phyloP scores from a whole-genome alignment of 2,888 invertebrate species.

The Eurytoma adleriae region DNA sequence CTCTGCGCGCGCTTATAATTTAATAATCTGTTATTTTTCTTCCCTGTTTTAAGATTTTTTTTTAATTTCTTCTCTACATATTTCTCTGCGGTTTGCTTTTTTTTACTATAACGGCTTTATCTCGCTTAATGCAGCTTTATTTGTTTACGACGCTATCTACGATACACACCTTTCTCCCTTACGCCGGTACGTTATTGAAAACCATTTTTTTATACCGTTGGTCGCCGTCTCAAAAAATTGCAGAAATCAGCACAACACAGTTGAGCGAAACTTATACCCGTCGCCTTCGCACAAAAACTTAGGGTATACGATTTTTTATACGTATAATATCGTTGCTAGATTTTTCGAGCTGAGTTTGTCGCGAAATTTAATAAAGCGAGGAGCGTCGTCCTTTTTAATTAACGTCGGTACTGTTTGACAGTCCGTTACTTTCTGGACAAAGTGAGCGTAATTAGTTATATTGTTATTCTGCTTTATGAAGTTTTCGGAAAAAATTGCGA shows the following conservation, averaged over 20 bases:
- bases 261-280: slow-evolving; percentile 36
- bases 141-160: background rate
- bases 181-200: slow-evolving; percentile 18
- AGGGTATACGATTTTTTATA: background rate
- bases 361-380: background rate
- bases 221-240: slow-evolving; percentile 5
- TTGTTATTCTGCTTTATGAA: too few relatives aligned
- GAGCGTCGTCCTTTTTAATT: background rate
- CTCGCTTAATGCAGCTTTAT: slow-evolving; percentile 8
- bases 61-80: slow-evolving; percentile 21
- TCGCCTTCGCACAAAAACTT: slow-evolving; percentile 22
- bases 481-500: too few relatives aligned
- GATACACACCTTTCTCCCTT: background rate
- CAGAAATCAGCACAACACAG: slow-evolving; percentile 39
- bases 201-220: slow-evolving; percentile 6
- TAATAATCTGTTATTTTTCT: slow-evolving; percentile 6
- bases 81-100: slow-evolving; percentile 15
- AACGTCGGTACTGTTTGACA: background rate
- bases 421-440: too few relatives aligned
- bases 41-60: slow-evolving; percentile 40
- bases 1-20: slow-evolving; percentile 21
- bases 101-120: background rate
- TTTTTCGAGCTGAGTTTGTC: background rate
- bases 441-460: too few relatives aligned
- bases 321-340: background rate